Evolutionary conservation across 2,888 invertebrate species (phyloP), one percentile per base, ranked within the genome.

Genomic region (Spilosoma lubricipeda): DNA sequence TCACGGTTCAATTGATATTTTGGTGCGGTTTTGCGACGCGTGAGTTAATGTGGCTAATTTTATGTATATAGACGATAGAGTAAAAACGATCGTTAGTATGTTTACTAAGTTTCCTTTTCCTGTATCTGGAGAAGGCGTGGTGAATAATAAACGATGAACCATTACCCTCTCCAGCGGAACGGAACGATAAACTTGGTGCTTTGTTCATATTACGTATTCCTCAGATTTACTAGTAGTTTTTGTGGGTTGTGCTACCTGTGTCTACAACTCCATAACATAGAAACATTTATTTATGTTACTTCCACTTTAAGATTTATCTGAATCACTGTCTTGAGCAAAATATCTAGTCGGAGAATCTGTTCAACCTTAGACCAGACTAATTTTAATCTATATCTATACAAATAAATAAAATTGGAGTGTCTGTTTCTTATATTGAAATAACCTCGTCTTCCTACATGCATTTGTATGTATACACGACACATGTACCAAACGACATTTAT

Each of bases 31-130:
- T 69, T 67, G 27, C 63, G 64, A 77, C 76, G 74, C 83, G 81
- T 75, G 77, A 77, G 33, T 77, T 70, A 67, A 68, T 77, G 70
- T 71, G n/a, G 48, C 59, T 66, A 72, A 71, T 74, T 69, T 70
- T 45, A 74, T 82, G 74, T 78, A 83, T 73, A 75, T 72, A 79
- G 78, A 80, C 74, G 75, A 75, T 74, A 69, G 67, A 74, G 76
- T 83, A 85, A 85, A 82, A 81, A 80, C 71, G 69, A 80, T 87
- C 88, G 90, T 90, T 91, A 90, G 85, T 87, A 88, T 89, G 88
- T 87, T 87, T 86, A 87, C 83, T 86, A 82, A 79, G 87, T 86
- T 91, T 90, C 91, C 92, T 88, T 87, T 92, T 91, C 90, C 92
- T 89, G 90, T 85, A 86, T 80, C 86, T 85, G 80, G 70, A 74